phyloP scores from a whole-genome alignment of 1,140 invertebrate genomes.

The Harpegnathos saltator region DNA sequence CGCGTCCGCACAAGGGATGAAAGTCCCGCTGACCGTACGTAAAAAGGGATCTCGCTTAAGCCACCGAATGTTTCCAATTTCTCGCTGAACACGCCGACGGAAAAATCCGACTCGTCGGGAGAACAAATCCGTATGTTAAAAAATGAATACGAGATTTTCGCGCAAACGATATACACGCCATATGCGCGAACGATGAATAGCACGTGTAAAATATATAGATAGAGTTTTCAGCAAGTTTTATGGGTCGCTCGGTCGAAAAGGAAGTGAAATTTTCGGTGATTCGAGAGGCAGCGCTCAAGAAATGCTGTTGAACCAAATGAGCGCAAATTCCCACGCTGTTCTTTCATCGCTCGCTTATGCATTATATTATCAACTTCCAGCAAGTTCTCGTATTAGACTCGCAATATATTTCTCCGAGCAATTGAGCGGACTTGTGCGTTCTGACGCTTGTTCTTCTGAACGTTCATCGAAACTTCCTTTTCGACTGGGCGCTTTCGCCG shows the following conservation, averaged over 20 bases:
- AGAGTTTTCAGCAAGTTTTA: not conserved
- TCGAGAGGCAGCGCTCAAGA: too few relatives aligned
- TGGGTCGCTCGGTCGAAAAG: too few relatives aligned
- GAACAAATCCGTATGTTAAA: constrained; percentile 22
- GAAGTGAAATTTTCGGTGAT: not conserved
- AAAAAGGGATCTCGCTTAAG: not conserved
- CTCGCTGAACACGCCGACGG: not conserved
- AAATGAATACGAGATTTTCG: not conserved
- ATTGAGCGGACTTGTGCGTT: too few relatives aligned
- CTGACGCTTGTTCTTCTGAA: too few relatives aligned
- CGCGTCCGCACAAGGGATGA: not conserved
- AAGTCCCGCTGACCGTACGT: not conserved
- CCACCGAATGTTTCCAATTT: not conserved
- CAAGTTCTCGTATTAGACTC: too few relatives aligned
- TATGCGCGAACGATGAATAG: not conserved
- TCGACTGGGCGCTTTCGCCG: too few relatives aligned
- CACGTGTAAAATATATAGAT: not conserved
- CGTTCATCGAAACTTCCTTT: too few relatives aligned
- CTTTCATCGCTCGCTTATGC: too few relatives aligned
- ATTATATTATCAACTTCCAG: too few relatives aligned
- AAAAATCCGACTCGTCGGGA: not conserved
- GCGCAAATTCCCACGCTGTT: too few relatives aligned
- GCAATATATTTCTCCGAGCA: too few relatives aligned
- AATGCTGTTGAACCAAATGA: too few relatives aligned
- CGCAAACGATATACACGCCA: not conserved